Conservation (phyloP, 2,888 invertebrate genomes). For the Cyrtodaria siliqua region DNA sequence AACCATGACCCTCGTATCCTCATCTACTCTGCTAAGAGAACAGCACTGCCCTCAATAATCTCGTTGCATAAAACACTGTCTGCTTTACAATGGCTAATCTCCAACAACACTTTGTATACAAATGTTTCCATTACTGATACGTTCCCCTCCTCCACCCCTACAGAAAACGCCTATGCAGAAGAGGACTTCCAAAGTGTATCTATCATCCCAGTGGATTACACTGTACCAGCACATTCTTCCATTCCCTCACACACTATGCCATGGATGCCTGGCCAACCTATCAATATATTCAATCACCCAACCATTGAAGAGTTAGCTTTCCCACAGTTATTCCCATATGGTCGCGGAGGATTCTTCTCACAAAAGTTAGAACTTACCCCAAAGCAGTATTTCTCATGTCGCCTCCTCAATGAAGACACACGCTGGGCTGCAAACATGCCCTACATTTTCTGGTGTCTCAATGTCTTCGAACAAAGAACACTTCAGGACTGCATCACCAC, state of each 20-base stretch:
- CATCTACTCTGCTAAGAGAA: background rate
- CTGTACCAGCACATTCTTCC: background rate
- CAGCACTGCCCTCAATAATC: background rate
- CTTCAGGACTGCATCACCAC: slow-evolving; percentile 21
- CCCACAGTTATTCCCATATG: slow-evolving; percentile 37
- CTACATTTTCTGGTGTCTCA: slow-evolving; percentile 39
- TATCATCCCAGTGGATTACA: slow-evolving; percentile 31
- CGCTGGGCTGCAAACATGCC: slow-evolving; percentile 23
- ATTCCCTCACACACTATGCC: slow-evolving; percentile 22
- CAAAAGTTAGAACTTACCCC: slow-evolving; percentile 2
- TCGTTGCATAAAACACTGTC: too few species aligned
- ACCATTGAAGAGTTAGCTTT: slow-evolving; percentile 36
- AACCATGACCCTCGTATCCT: background rate
- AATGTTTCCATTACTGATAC: too few species aligned
- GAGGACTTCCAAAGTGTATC: too few species aligned
- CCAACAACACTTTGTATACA: too few species aligned
- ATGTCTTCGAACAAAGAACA: slow-evolving; percentile 33
- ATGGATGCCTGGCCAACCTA: slow-evolving; percentile 14
- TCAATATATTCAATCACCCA: slow-evolving; percentile 30
- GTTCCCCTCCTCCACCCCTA: too few species aligned
- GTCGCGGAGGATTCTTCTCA: slow-evolving; percentile 20
- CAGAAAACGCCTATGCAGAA: too few species aligned
- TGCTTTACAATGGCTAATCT: too few species aligned
- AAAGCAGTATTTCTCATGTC: slow-evolving; percentile 34
- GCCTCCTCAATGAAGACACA: slow-evolving; percentile 23